Base-by-base conservation (phyloP, 2,797 vertebrate species). In the Phoxinus dragarum region DNA sequence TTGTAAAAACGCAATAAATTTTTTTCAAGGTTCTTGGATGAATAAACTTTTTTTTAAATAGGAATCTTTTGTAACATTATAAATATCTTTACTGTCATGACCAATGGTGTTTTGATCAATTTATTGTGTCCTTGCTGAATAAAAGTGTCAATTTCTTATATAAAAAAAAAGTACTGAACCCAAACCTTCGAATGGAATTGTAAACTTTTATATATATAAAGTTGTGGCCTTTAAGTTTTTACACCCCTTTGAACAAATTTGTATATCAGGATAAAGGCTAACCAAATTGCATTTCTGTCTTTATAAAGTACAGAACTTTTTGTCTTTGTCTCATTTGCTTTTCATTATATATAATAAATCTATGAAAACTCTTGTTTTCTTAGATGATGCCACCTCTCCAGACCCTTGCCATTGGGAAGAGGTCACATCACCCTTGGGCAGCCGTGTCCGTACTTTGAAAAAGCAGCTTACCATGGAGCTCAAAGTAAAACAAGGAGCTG, bases 401-500 rank as follows among this genome's bases (percentile, higher is more conserved):
- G 96, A 96, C 86, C 90, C 93, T 8, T 93, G 92, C 88, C 93
- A 92, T 3, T 95, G 95, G 94, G 94, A 96, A 9, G 96, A 96
- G 64, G 92, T 91, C 40, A 92, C 90, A 0, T 95, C 95, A 56
- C 96, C 95, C 0, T 89, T 93, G 79, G 91, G 93, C 27, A 92
- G 91, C 75, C 96, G 95, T 44, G 89, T 97, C 84, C 94, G 95
- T 88, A 96, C 96, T 23, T 92, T 99, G 64, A 96, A 94, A 93
- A 97, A 96, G 86, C 98, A 99, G 92, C 94, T 99, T 27, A 97
- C 97, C 7, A 96, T 99, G 86, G 98, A 99, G 92, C 94, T 96
- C 85, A 99, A 99, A 90, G 98, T 99, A 49, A 98, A 96, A 84
- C 97, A 98, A 92, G 98, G 98, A 3, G 98, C 98, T 0, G 97